Evolutionary conservation across 2,797 vertebrate genomes (phyloP).

Genomic region (Scomberomorus guttatus): DNA sequence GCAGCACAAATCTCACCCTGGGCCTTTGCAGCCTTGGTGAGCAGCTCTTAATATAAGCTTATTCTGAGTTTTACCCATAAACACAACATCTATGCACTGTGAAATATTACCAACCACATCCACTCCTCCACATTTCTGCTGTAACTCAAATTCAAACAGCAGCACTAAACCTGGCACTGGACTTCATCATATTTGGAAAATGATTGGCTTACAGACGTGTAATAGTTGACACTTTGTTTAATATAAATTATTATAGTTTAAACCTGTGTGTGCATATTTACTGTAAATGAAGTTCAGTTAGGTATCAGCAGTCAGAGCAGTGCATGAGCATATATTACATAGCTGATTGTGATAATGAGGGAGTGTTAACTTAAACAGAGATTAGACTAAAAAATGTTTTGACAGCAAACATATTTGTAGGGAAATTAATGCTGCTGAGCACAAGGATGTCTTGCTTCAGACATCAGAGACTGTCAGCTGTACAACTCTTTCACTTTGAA

Average conservation of each 20-base stretch:
- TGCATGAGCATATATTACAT: background rate
- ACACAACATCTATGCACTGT: conserved; percentile 18
- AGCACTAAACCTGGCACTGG: background rate
- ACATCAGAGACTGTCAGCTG: background rate
- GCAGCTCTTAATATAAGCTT: conserved; percentile 41
- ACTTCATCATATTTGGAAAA: background rate
- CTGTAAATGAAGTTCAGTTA: background rate
- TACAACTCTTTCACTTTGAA: background rate
- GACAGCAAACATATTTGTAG: background rate
- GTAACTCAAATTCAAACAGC: conserved; percentile 7
- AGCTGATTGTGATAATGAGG: background rate
- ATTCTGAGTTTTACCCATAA: conserved; percentile 11
- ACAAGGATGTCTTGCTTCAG: background rate
- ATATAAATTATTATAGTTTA: background rate
- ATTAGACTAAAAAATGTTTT: conserved; percentile 9
- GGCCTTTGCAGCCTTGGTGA: conserved; percentile 20
- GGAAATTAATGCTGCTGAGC: background rate
- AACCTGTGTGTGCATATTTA: background rate
- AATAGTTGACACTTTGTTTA: background rate
- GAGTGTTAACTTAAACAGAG: background rate
- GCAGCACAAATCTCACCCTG: background rate
- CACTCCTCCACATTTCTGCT: background rate
- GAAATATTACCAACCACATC: conserved; percentile 11
- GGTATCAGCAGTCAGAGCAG: background rate
- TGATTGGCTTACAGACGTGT: background rate